Conservation (phyloP, 2,888 invertebrate genomes). For the Taphrorychus bicolor region DNA sequence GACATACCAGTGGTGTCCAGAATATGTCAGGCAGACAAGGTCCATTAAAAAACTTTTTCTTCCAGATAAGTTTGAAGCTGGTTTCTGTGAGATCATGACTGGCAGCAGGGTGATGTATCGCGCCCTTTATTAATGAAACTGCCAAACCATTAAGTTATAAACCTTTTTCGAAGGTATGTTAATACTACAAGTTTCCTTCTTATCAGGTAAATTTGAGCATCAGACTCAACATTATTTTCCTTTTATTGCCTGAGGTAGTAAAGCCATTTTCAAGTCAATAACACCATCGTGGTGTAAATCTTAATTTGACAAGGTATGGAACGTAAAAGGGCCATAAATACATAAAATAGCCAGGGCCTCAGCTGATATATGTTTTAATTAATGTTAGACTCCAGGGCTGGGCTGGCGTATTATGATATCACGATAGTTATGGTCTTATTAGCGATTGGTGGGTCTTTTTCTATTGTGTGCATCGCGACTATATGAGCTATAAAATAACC, state of each 20-base stretch:
- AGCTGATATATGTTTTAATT: conserved; percentile 54
- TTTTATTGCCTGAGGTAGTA: background rate
- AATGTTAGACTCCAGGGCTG: conserved; percentile 48
- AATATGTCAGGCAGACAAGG: too few species aligned
- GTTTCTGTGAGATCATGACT: too few species aligned
- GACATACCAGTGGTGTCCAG: too few species aligned
- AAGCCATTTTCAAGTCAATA: background rate
- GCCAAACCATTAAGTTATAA: too few species aligned
- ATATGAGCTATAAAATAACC: conserved; percentile 57
- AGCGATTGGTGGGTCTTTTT: conserved; percentile 54
- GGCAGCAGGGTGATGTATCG: too few species aligned
- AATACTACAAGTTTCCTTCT: too few species aligned
- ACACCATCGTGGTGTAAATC: conserved; percentile 41
- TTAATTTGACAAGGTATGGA: conserved; percentile 46
- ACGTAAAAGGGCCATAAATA: conserved; percentile 48
- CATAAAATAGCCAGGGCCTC: conserved; percentile 47
- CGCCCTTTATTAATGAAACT: too few species aligned
- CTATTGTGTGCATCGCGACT: conserved; percentile 51
- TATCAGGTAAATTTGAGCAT: too few species aligned
- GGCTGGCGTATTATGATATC: conserved; percentile 55
- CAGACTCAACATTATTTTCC: too few species aligned
- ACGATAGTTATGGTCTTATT: conserved; percentile 56
- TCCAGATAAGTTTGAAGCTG: too few species aligned
- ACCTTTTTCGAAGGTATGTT: too few species aligned
- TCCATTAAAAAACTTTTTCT: too few species aligned